A percentile compares a stretch with the other conserved stretches of the same genome.
Conservation (phyloP, 2,888 invertebrate genomes). For the Phorcus lineatus region DNA sequence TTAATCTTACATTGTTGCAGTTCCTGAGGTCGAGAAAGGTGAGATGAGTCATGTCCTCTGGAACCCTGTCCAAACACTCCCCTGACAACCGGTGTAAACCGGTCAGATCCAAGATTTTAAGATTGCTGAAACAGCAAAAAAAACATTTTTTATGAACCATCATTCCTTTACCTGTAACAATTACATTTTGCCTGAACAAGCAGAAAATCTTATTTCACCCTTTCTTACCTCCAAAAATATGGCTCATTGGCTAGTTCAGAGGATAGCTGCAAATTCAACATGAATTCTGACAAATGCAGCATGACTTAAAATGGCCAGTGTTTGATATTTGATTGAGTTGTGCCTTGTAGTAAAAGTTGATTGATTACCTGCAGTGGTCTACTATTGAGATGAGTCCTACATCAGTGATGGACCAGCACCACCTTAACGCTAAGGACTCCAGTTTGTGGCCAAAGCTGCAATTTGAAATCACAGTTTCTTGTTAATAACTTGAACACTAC, state of each 20-base stretch:
- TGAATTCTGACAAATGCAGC: neutral
- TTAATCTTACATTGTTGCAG: constrained; percentile 52
- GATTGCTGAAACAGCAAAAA: constrained; percentile 30
- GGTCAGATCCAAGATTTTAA: constrained; percentile 46
- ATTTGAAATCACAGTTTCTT: neutral
- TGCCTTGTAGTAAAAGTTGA: no score
- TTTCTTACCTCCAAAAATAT: no score
- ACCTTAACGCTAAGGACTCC: constrained; percentile 48
- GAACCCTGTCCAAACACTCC: constrained; percentile 49
- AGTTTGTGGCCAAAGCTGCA: constrained; percentile 58
- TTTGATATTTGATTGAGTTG: no score
- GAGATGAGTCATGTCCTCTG: constrained; percentile 53
- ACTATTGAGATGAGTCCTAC: constrained; percentile 55
- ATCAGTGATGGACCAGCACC: constrained; percentile 67
- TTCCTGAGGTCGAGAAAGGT: constrained; percentile 52
- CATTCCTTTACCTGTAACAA: no score
- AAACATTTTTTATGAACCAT: no score
- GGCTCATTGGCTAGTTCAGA: no score
- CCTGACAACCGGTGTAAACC: constrained; percentile 54
- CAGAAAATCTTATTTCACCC: no score
- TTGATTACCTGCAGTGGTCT: constrained; percentile 55
- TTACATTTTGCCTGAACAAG: no score
- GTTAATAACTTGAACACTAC: no score
- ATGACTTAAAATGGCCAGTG: neutral
- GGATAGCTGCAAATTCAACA: neutral